phyloP scores from a whole-genome alignment of 2,888 invertebrate species.

The Subacronicta megacephala region DNA sequence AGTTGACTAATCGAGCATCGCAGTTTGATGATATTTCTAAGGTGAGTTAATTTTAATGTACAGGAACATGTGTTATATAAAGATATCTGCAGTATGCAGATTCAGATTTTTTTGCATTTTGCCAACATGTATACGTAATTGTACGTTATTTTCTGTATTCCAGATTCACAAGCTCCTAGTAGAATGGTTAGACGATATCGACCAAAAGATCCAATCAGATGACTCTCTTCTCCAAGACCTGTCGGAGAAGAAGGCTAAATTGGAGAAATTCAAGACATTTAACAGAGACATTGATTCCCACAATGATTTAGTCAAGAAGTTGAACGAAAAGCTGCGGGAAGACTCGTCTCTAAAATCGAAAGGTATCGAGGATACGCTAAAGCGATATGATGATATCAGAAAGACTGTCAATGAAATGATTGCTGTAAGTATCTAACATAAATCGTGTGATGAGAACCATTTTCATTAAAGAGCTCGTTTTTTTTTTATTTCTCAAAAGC shows the following conservation, averaged over 20 bases:
- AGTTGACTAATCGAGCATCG: conserved; percentile 92
- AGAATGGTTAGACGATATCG: conserved; percentile 97
- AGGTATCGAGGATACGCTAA: conserved; percentile 92
- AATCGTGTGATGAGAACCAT: too few species aligned
- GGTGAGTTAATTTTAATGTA: conserved; percentile 66
- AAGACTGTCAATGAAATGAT: conserved; percentile 91
- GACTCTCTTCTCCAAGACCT: conserved; percentile 94
- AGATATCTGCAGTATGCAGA: neutral
- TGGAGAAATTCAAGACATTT: conserved; percentile 96
- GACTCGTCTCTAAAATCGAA: conserved; percentile 91
- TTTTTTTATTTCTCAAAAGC: too few species aligned
- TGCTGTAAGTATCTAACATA: conserved; percentile 85
- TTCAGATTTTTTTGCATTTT: too few species aligned
- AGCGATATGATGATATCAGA: conserved; percentile 92
- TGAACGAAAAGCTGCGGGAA: conserved; percentile 93
- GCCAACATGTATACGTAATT: neutral
- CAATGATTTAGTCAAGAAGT: conserved; percentile 93
- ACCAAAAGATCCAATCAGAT: conserved; percentile 94
- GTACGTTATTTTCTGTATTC: conserved; percentile 6
- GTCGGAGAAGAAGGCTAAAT: conserved; percentile 96
- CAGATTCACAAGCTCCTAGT: conserved; percentile 93
- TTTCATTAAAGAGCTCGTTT: too few species aligned
- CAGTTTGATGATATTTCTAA: conserved; percentile 97
- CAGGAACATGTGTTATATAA: too few species aligned
- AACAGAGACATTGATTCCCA: conserved; percentile 95